These are phyloP conservation scores for Hapalemur alaotrensis DNA, from an alignment of 2,797 vertebrate genomes.

Conservation along the genomic window DNA sequence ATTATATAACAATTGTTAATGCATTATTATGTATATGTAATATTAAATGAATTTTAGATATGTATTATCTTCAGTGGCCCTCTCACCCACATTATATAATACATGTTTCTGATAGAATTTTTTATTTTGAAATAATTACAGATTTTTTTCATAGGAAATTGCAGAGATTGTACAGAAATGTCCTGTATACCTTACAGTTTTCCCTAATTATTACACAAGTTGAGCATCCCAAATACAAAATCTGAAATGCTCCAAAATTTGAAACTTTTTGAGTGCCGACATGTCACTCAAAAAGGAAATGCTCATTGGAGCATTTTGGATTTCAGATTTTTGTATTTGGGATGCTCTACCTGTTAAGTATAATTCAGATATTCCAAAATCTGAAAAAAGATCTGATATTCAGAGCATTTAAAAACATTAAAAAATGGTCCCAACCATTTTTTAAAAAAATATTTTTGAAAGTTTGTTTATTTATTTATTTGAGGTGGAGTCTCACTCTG, in stretches of 20 bases:
- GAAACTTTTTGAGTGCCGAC: background rate
- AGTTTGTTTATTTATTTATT: background rate
- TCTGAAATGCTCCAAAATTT: background rate
- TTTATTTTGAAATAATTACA: conserved; percentile 5
- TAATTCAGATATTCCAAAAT: background rate
- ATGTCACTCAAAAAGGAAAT: background rate
- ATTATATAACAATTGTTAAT: background rate
- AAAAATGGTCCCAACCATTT: background rate
- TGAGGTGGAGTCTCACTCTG: too few relatives aligned
- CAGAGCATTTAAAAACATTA: too few relatives aligned
- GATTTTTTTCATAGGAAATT: background rate
- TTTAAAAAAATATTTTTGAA: background rate
- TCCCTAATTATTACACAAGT: background rate
- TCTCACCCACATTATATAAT: background rate
- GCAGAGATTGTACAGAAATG: background rate
- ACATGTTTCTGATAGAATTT: background rate
- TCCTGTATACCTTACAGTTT: background rate
- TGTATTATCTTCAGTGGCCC: background rate
- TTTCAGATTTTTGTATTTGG: background rate
- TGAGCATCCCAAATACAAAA: background rate
- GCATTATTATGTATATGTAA: background rate
- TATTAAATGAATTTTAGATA: background rate
- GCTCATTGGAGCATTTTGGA: background rate
- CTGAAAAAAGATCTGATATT: too few relatives aligned
- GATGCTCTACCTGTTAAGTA: background rate